Conservation (phyloP, 2,888 invertebrate genomes). For the Rhodophaea formosa region DNA sequence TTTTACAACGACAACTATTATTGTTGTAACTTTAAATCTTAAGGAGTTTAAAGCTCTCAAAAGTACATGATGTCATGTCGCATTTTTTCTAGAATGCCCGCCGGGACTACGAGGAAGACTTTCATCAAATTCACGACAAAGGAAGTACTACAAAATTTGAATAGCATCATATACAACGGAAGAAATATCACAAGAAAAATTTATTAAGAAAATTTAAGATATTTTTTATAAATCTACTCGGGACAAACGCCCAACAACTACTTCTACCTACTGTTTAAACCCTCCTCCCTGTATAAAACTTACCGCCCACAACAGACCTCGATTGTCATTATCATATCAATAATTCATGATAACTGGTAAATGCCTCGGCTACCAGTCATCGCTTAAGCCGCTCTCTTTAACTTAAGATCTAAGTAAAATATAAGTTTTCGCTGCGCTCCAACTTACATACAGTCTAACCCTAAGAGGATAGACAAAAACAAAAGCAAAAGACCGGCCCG, state of each 20-base stretch:
- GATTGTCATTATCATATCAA: not conserved
- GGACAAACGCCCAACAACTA: not conserved
- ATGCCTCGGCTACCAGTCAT: constrained; percentile 18
- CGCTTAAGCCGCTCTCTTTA: constrained; percentile 17
- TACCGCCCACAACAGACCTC: constrained; percentile 9
- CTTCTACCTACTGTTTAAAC: not conserved
- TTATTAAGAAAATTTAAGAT: not conserved
- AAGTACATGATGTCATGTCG: no score
- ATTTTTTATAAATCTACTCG: not conserved
- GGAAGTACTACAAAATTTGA: no score
- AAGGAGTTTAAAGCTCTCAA: no score
- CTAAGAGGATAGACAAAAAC: no score
- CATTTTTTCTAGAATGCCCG: no score
- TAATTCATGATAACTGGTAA: constrained; percentile 15
- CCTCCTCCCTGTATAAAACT: not conserved
- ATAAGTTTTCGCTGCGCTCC: not conserved
- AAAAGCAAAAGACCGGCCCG: no score
- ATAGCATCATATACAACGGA: no score
- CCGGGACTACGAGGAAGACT: no score
- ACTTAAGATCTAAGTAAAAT: constrained; percentile 8
- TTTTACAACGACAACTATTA: no score
- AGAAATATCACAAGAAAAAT: no score
- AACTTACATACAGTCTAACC: not conserved
- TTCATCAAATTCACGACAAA: no score
- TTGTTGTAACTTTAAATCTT: no score